Base-by-base conservation (phyloP, 1,140 invertebrate species). In the Drosophila sturtevanti region DNA sequence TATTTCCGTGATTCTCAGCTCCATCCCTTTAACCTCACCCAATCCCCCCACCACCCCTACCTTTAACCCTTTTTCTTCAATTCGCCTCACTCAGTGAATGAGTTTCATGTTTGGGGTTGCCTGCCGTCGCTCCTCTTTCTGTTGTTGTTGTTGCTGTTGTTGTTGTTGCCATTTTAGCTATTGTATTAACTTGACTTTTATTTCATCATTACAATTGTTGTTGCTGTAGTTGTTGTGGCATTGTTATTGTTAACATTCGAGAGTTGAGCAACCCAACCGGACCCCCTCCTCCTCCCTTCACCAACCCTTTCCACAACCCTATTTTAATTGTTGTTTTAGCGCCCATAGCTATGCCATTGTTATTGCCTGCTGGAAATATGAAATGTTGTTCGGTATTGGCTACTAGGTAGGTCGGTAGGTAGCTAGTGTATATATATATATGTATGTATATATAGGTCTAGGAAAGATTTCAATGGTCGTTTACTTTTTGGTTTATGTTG, bases 181-280 rank as follows among this genome's bases (percentile, higher is more conserved):
- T 84, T 84, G 81, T 84, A 84, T 80, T 84, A 82, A 84, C 81
- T 84, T 84, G 81, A 73, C 77, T 84, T 84, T 80, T 80, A 85
- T 85, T 85, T 84, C 72, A 82, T 79, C 72, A 84, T 84, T 80
- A 85, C 77, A 76, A 84, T 76, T 76, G 76, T 79, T 62, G 51
- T 22, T 64, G 59, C 22, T 70, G n/a, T 31, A 14, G 41, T 24
- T 59, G 21, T 64, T 64, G 77, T 68, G 66, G 54, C 80, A 84
- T 76, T 82, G 76, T 85, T 85, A 84, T 80, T 80, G 80, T 84
- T 84, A 77, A 85, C 81, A 77, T 84, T 85, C 65, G 68, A 63
- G 55, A 80, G 72, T 66, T 59, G 68, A 85, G 54, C 44, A 72
- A 56, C 61, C 62, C 9, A 10, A 27, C 55, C 24, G 38, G n/a